Evolutionary conservation across 2,888 invertebrate genomes (phyloP), one percentile per base, ranked within the genome.

Genomic region (Tortrix viridana): DNA sequence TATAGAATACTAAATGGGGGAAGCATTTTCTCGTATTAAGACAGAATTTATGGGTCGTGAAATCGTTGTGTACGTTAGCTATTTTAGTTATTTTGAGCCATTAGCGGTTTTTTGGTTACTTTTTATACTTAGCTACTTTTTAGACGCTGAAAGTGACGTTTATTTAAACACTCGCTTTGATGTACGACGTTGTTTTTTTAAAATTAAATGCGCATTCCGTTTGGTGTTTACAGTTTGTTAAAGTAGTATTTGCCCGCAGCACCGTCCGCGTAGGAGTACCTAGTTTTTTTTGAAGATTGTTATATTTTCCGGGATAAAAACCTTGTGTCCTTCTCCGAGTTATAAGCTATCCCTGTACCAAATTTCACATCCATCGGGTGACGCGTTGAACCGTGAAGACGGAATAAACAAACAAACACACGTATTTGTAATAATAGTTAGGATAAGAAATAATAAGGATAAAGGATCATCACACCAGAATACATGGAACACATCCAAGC

Each of bases 21-120:
- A 62, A 62, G 56, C 56, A 19, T 62, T 62, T 62, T 52, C 62
- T 62, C 46, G 26, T 62, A 46, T 62, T 62, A 62, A 52, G 56
- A 47, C 50, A 50, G 26, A 62, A 62, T 62, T 62, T 62, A 62
- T 62, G 62, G 56, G 38, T 62, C 62, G 50, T 62, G 62, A 62
- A 62, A 62, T 62, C 62, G 50, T 37, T 62, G 62, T 57, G 38
- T 62, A 57, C 62, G 62, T 41, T 52, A 57, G 62, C 56, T 62
- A 62, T 62, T 62, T 62, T 57, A 57, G 62, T 62, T 62, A 62
- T 62, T 62, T 41, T 26, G 56, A 44, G 46, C 62, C 62, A 57
- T 62, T 62, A 62, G 62, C 52, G 62, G 44, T 18, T n/a, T 55
- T 38, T 50, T 37, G 22, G 18, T 62, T 50, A 23, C 43, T 56